phyloP scores from a whole-genome alignment of 2,888 invertebrate genomes.

The Agonum fuliginosum region DNA sequence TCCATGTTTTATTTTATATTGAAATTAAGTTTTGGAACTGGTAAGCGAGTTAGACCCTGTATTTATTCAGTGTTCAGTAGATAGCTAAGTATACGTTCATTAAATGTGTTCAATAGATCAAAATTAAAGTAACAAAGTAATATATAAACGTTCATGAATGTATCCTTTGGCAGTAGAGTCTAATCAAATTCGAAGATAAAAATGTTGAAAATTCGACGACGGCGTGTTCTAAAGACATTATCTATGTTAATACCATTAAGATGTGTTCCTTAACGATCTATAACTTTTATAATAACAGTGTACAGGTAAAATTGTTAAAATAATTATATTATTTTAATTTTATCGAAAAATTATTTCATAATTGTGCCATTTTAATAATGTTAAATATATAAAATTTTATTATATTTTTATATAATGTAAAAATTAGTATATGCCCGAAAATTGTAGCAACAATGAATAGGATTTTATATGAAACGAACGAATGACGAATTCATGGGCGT shows the following conservation, averaged over 20 bases:
- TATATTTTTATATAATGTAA: constrained; percentile 46
- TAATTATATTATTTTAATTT: constrained; percentile 41
- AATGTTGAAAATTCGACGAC: no score
- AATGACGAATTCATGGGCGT: constrained; percentile 28
- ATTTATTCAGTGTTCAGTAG: no score
- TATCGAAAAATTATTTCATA: constrained; percentile 45
- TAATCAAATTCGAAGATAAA: no score
- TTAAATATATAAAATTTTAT: constrained; percentile 46
- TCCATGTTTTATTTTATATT: no score
- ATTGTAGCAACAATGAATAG: constrained; percentile 30
- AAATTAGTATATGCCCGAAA: constrained; percentile 32
- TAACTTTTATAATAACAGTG: constrained; percentile 34
- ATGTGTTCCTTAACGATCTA: constrained; percentile 40
- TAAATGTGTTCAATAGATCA: no score
- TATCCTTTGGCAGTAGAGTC: neutral
- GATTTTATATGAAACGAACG: constrained; percentile 14
- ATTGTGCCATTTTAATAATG: constrained; percentile 43
- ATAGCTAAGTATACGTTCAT: no score
- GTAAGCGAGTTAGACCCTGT: no score
- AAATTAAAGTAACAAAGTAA: no score
- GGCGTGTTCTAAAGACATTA: constrained; percentile 35
- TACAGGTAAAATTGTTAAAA: constrained; percentile 43
- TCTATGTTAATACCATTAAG: constrained; percentile 40
- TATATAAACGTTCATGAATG: neutral
- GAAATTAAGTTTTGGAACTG: no score